A percentile compares a stretch with the other conserved stretches of the same genome.
Evolutionary conservation across 2,888 invertebrate genomes (phyloP).

Genomic region (Cephus spinipes): DNA sequence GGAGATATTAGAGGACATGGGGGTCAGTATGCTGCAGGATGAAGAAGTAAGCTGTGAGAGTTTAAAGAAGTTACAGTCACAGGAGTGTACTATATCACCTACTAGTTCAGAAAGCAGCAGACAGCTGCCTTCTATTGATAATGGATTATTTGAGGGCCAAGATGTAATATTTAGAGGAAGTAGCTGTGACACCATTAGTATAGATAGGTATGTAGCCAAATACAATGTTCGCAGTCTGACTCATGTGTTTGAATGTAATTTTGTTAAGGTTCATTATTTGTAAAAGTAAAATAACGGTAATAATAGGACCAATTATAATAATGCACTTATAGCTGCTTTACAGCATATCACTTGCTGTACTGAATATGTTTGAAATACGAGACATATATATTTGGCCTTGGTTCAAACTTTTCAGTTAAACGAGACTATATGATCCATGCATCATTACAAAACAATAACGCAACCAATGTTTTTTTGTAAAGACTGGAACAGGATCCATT

Average conservation of each 20-base stretch:
- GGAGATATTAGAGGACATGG: slow-evolving; percentile 72
- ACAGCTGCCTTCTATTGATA: slow-evolving; percentile 33
- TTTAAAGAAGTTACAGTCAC: slow-evolving; percentile 52
- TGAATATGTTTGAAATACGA: not conserved
- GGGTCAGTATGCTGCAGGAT: slow-evolving; percentile 72
- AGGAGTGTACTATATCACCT: slow-evolving; percentile 59
- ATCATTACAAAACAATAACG: not conserved
- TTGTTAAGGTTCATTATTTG: not conserved
- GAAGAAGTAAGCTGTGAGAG: slow-evolving; percentile 65
- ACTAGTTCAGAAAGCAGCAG: slow-evolving; percentile 37
- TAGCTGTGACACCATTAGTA: slow-evolving; percentile 40
- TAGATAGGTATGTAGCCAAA: slow-evolving; percentile 44
- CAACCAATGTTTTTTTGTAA: slow-evolving; percentile 9
- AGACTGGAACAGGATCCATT: slow-evolving; percentile 47
- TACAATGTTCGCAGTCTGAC: not conserved
- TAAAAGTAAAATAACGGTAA: not conserved
- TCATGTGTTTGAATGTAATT: not conserved
- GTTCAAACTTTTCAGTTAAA: not conserved
- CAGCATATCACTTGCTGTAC: not conserved
- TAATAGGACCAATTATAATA: too few species aligned
- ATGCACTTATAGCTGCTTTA: too few species aligned
- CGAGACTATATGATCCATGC: not conserved
- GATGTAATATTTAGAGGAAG: slow-evolving; percentile 40
- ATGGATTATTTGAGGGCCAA: slow-evolving; percentile 38
- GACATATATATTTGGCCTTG: not conserved